These are phyloP conservation scores for Anthopleura xanthogrammica DNA, from an alignment of 92 coral and sea anemone species.

Conservation along the genomic window DNA sequence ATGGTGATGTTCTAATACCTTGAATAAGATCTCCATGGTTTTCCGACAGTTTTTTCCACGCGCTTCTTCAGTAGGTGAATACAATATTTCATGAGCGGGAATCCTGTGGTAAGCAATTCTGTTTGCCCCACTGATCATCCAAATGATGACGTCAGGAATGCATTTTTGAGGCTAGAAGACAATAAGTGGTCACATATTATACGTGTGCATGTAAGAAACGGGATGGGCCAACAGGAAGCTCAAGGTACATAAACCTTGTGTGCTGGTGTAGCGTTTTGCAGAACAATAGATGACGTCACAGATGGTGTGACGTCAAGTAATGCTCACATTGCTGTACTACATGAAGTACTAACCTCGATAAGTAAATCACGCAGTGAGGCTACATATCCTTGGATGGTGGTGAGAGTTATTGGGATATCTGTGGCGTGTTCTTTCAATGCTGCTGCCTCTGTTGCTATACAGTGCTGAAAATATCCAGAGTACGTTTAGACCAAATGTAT, in stretches of 20 bases:
- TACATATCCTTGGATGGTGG: constrained; percentile 58
- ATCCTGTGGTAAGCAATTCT: constrained; percentile 89
- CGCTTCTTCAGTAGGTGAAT: constrained; percentile 61
- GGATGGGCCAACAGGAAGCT: too few species aligned
- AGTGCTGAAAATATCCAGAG: constrained; percentile 28
- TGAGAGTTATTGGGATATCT: constrained; percentile 69
- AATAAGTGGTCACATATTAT: background rate
- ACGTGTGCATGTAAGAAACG: background rate
- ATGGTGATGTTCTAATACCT: constrained; percentile 41
- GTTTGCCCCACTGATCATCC: constrained; percentile 84
- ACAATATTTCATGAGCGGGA: constrained; percentile 77
- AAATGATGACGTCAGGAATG: constrained; percentile 84
- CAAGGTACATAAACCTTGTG: too few species aligned
- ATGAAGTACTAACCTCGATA: constrained; percentile 54
- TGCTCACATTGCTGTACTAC: background rate
- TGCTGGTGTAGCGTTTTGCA: too few species aligned
- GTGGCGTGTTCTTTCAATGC: constrained; percentile 79
- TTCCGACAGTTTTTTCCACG: constrained; percentile 72
- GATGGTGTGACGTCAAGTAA: too few species aligned
- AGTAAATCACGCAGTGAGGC: constrained; percentile 67
- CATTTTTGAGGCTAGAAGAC: constrained; percentile 74
- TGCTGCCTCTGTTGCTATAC: constrained; percentile 55
- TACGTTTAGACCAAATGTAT: background rate
- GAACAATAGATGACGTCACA: too few species aligned
- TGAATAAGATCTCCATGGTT: constrained; percentile 71